Evolutionary conservation across 2,113 vertebrate genomes (phyloP), one percentile per base, ranked within the genome.

Genomic region (Myiopsitta monachus): DNA sequence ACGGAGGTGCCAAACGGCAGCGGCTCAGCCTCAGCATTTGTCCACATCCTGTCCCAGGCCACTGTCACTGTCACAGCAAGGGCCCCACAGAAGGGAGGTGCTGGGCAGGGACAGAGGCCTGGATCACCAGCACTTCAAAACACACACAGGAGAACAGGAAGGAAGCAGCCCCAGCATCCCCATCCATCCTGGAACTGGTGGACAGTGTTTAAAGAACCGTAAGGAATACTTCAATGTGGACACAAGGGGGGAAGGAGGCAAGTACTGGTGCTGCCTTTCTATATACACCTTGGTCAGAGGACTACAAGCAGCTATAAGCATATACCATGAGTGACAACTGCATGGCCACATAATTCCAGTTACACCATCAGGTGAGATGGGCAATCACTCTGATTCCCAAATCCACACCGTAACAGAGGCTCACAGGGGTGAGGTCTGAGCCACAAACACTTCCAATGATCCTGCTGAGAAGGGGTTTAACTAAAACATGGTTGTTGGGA

Each of bases 1-100:
- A 62, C 36, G 83, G 95, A 93, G 18, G 72, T 94, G 89, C 96
- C 93, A 85, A 80, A 46, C 67, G 30, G 95, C 33, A 26, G 82
- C 3, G 22, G 38, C 93, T 78, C 87, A 86, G 62, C 73, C 38
- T 13, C 52, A 28, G 54, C 44, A 43, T 16, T 30, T 66, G 68
- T 85, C 83, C 38, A 2, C 28, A 31, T 46, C 90, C 96, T 67
- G 66, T n/a, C 95, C 81, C 49, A 39, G 96, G 69, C 9, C 44
- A 47, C 44, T 5, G 80, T 23, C n/a, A 61, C 43, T 4, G 0
- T n/a, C 49, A 36, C 4, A 3, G 87, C 72, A 36, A 39, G 4
- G 11, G 18, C 62, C 41, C 85, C 6, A 6, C 14, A 3, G 44
- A 44, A 15, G 70, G 23, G 6, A 11, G 55, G 33, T 59, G 57